These are phyloP conservation scores for Tenthredo mesomela DNA, from an alignment of 2,888 invertebrate species.

Conservation along the genomic window DNA sequence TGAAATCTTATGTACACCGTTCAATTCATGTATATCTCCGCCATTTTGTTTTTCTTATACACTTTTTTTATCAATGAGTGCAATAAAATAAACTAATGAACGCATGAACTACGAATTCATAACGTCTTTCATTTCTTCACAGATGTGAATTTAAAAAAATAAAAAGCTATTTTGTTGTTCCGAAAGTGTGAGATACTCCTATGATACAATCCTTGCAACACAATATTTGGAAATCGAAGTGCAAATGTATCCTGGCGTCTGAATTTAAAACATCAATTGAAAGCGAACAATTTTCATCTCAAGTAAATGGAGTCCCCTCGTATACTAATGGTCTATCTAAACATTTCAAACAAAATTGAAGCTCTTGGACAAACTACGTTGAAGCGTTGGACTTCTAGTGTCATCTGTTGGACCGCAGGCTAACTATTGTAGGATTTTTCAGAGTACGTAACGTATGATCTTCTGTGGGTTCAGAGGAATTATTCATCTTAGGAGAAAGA, in stretches of 20 bases:
- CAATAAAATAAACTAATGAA: neutral
- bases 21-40: no score
- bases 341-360: conserved; percentile 22
- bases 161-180: neutral
- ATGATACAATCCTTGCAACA: neutral
- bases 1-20: no score
- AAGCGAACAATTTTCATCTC: neutral
- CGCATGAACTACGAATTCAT: neutral
- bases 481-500: neutral
- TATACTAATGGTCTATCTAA: neutral
- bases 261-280: neutral
- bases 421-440: conserved; percentile 15
- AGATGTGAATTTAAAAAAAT: neutral
- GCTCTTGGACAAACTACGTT: neutral
- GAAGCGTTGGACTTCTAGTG: conserved; percentile 13
- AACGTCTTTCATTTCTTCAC: neutral
- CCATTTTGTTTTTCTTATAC: no score
- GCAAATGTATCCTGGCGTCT: neutral
- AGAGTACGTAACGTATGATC: neutral
- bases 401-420: conserved; percentile 29
- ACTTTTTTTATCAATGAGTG: neutral
- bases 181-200: neutral
- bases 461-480: neutral
- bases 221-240: neutral
- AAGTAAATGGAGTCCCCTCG: neutral